These are phyloP conservation scores for Tholera decimalis DNA, from an alignment of 2,888 invertebrate species.

Conservation along the genomic window DNA sequence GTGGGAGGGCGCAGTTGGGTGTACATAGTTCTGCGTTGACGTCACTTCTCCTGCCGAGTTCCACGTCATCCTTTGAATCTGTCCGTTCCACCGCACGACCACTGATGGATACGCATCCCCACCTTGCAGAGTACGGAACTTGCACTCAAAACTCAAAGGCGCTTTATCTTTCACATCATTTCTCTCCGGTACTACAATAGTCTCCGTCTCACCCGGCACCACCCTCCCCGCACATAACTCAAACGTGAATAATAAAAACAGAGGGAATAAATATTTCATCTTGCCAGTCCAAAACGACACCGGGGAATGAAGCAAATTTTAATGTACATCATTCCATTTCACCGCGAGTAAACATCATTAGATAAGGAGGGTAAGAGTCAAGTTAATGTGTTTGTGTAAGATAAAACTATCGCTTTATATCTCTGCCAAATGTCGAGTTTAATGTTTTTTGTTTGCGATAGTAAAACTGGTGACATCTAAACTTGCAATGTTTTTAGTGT, in stretches of 20 bases:
- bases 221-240: slow-evolving; percentile 72
- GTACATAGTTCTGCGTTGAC: slow-evolving; percentile 47
- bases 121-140: slow-evolving; percentile 25
- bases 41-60: slow-evolving; percentile 35
- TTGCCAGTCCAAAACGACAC: slow-evolving; percentile 62
- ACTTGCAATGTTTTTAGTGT: slow-evolving; percentile 30
- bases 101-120: slow-evolving; percentile 75
- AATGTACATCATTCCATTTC: slow-evolving; percentile 54
- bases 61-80: slow-evolving; percentile 55
- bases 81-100: slow-evolving; percentile 68
- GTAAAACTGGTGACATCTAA: slow-evolving; percentile 26
- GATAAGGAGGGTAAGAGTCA: slow-evolving; percentile 73
- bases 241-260: slow-evolving; percentile 65
- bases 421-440: slow-evolving; percentile 39
- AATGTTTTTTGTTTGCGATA: slow-evolving; percentile 49
- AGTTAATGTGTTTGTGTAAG: slow-evolving; percentile 65
- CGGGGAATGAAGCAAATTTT: slow-evolving; percentile 64
- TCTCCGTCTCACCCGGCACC: slow-evolving; percentile 66
- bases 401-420: slow-evolving; percentile 63
- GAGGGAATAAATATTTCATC: slow-evolving; percentile 71
- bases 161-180: slow-evolving; percentile 63
- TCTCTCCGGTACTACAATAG: slow-evolving; percentile 42
- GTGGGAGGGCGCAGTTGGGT: slow-evolving; percentile 44
- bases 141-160: slow-evolving; percentile 69
- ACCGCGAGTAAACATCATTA: slow-evolving; percentile 64